Percentiles rank a stretch among this genome's conserved stretches.
phyloP scores from a whole-genome alignment of 2,113 vertebrate genomes.

The Mormyrus lacerda region DNA sequence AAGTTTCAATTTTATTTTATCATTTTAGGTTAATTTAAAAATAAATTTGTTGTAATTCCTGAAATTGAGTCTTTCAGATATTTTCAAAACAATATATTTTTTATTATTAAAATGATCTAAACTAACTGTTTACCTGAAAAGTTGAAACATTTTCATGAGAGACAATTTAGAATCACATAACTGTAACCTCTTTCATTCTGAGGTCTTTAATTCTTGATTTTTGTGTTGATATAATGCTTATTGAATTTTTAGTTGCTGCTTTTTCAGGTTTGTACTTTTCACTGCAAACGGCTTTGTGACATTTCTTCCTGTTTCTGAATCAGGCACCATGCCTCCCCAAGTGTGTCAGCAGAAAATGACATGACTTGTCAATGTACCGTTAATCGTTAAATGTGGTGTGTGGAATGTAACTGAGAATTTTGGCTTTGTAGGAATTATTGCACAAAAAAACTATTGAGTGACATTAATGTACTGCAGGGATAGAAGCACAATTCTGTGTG shows the following conservation, averaged over 20 bases:
- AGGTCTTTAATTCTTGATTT: neutral
- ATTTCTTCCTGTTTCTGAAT: neutral
- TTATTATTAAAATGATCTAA: neutral
- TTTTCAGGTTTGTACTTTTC: neutral
- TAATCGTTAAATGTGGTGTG: neutral
- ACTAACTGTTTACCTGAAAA: neutral
- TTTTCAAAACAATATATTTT: neutral
- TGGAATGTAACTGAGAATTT: neutral
- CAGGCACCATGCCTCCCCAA: neutral
- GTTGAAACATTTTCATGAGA: neutral
- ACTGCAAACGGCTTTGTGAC: neutral
- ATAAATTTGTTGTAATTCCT: neutral
- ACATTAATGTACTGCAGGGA: neutral
- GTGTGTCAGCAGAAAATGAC: neutral
- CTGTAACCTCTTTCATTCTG: neutral
- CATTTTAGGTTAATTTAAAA: neutral
- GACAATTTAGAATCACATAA: neutral
- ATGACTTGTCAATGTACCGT: neutral
- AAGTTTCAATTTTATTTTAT: neutral
- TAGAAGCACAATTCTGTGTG: neutral
- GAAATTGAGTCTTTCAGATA: neutral
- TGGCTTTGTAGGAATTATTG: neutral
- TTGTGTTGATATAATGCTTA: neutral
- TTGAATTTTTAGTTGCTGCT: neutral
- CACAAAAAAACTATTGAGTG: neutral